Evolutionary conservation across 2,888 invertebrate genomes (phyloP).

Genomic region (Aproaerema taeniolella): DNA sequence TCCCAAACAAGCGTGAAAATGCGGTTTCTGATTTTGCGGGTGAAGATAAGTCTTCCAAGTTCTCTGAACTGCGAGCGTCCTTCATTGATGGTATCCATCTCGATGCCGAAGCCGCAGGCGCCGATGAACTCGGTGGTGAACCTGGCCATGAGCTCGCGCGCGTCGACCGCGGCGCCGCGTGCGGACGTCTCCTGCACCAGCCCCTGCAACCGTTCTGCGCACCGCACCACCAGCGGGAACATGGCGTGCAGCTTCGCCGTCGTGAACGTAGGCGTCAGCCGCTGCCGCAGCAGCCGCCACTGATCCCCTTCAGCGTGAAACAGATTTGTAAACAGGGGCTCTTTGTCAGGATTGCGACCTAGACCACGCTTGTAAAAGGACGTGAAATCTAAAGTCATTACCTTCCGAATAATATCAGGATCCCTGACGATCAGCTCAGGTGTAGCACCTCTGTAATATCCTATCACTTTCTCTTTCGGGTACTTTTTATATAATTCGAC

Average conservation of each 20-base stretch:
- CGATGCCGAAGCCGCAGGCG: slow-evolving; percentile 36
- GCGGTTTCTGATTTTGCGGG: slow-evolving; percentile 21
- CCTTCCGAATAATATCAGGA: slow-evolving; percentile 27
- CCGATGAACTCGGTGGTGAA: slow-evolving; percentile 40
- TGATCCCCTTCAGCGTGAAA: slow-evolving; percentile 36
- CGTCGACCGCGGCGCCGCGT: neutral
- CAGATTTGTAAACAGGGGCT: slow-evolving; percentile 30
- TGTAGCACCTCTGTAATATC: slow-evolving; percentile 24
- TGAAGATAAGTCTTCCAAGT: slow-evolving; percentile 26
- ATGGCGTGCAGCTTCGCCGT: slow-evolving; percentile 34
- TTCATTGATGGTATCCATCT: slow-evolving; percentile 31
- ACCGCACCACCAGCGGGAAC: slow-evolving; percentile 33
- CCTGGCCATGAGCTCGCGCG: slow-evolving; percentile 33
- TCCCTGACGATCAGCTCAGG: slow-evolving; percentile 28
- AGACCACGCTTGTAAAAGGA: slow-evolving; percentile 31
- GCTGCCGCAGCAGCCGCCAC: slow-evolving; percentile 37
- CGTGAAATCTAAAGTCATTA: slow-evolving; percentile 30
- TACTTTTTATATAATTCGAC: slow-evolving; percentile 23
- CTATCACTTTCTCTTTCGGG: slow-evolving; percentile 29
- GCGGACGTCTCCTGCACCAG: neutral
- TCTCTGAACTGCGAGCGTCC: slow-evolving; percentile 31
- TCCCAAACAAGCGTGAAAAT: slow-evolving; percentile 24
- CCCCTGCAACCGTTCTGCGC: slow-evolving; percentile 27
- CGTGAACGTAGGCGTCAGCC: slow-evolving; percentile 34
- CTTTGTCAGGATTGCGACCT: slow-evolving; percentile 19